Evolutionary conservation across 2,888 invertebrate species (phyloP).

Genomic region (Heliconius erato): DNA sequence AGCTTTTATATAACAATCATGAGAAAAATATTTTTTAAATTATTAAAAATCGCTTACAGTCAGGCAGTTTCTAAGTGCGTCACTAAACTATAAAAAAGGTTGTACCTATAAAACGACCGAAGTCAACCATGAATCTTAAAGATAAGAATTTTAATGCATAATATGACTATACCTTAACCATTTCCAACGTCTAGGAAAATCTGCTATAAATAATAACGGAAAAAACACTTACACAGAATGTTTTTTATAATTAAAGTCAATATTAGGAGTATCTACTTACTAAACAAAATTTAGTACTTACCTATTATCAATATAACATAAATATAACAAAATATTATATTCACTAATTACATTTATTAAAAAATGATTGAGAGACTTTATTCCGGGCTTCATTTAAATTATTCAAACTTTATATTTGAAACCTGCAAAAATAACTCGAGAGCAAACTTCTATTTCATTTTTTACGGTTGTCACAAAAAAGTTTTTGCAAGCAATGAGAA

Average conservation of each 20-base stretch:
- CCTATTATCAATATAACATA: too few species aligned
- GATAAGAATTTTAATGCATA: slow-evolving; percentile 81
- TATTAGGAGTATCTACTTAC: neutral
- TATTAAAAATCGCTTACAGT: neutral
- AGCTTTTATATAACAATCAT: too few species aligned
- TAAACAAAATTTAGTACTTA: too few species aligned
- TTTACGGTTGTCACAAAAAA: slow-evolving; percentile 37
- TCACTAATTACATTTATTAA: neutral
- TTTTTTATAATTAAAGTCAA: slow-evolving; percentile 1
- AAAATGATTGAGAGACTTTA: slow-evolving; percentile 4
- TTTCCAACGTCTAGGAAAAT: slow-evolving; percentile 57
- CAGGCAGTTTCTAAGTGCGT: neutral
- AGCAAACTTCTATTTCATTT: slow-evolving; percentile 37
- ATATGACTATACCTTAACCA: slow-evolving; percentile 69
- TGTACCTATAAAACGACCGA: slow-evolving; percentile 48
- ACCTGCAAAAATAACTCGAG: slow-evolving; percentile 25
- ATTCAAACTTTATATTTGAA: slow-evolving; percentile 26
- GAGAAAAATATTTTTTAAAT: neutral
- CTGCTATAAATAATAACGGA: slow-evolving; percentile 10
- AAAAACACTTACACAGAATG: neutral
- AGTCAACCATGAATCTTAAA: slow-evolving; percentile 73
- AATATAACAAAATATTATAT: neutral
- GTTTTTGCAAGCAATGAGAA: slow-evolving; percentile 38
- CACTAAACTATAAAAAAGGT: slow-evolving; percentile 9
- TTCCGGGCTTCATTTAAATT: slow-evolving; percentile 11